Percentiles rank a stretch among this genome's conserved stretches.
phyloP scores from a whole-genome alignment of 2,888 invertebrate genomes.

The Xanthia togata region DNA sequence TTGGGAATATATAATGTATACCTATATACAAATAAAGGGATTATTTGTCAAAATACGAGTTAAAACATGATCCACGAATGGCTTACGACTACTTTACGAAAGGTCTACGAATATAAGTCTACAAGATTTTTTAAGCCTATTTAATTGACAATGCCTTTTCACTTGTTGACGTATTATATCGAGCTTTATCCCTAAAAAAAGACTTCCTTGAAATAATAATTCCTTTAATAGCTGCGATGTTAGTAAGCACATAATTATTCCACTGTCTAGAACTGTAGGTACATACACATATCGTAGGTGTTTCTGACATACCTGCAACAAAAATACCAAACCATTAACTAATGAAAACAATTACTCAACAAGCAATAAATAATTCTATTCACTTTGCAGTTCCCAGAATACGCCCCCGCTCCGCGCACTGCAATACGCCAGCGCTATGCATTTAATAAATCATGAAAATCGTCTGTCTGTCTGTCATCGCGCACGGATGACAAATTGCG shows the following conservation, averaged over 20 bases:
- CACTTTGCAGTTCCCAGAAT: slow-evolving; percentile 50
- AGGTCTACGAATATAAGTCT: neutral
- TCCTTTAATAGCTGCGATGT: neutral
- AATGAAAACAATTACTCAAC: slow-evolving; percentile 42
- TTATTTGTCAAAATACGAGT: no score
- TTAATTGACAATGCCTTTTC: no score
- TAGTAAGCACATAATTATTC: neutral
- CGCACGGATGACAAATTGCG: slow-evolving; percentile 80
- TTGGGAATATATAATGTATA: neutral
- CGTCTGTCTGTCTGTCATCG: slow-evolving; percentile 82
- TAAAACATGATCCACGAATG: neutral
- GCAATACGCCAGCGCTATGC: slow-evolving; percentile 80
- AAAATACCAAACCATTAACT: slow-evolving; percentile 28
- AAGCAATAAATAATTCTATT: slow-evolving; percentile 43
- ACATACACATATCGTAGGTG: neutral
- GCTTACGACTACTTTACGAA: no score
- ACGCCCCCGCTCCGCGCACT: slow-evolving; percentile 48
- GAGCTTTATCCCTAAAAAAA: neutral
- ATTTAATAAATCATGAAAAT: slow-evolving; percentile 85
- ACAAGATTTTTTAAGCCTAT: neutral
- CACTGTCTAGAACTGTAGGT: neutral
- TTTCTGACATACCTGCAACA: neutral
- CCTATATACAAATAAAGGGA: no score
- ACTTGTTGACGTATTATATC: neutral
- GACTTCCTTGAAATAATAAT: neutral